phyloP scores from a whole-genome alignment of 2,888 invertebrate genomes.

The Eupsilia transversa region DNA sequence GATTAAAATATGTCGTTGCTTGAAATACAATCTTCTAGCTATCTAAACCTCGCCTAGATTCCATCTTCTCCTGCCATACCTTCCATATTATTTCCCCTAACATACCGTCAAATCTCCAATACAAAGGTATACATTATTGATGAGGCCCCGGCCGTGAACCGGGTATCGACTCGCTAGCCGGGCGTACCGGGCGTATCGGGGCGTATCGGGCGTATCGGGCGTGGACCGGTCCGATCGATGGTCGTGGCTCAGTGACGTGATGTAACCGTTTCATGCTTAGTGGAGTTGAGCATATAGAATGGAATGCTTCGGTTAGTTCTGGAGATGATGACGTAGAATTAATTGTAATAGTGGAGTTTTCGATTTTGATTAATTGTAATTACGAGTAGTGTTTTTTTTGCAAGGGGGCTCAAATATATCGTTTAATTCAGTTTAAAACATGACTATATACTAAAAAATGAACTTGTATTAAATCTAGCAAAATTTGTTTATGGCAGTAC shows the following conservation, averaged over 20 bases:
- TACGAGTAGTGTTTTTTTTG: too few relatives aligned
- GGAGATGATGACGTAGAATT: constrained; percentile 15
- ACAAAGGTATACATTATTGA: constrained; percentile 62
- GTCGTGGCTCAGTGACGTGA: constrained; percentile 67
- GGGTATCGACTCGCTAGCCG: constrained; percentile 63
- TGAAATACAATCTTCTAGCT: neutral
- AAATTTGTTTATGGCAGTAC: too few relatives aligned
- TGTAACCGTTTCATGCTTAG: constrained; percentile 63
- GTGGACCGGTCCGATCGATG: constrained; percentile 70
- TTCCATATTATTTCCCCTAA: constrained; percentile 16
- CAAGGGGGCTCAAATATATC: too few relatives aligned
- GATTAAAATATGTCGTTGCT: neutral
- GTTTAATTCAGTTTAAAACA: too few relatives aligned
- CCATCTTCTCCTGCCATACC: neutral
- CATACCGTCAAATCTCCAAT: constrained; percentile 53
- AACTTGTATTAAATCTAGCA: too few relatives aligned
- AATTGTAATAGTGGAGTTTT: neutral
- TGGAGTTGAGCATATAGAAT: constrained; percentile 4
- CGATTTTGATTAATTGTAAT: neutral
- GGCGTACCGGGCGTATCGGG: constrained; percentile 66
- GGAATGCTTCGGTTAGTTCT: constrained; percentile 15
- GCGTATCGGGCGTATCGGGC: constrained; percentile 68
- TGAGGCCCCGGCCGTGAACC: constrained; percentile 62
- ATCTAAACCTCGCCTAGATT: neutral
- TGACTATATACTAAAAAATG: too few relatives aligned